Evolutionary conservation across 2,113 vertebrate species (phyloP), one percentile per base, ranked within the genome.

Genomic region (Macquaria australasica): DNA sequence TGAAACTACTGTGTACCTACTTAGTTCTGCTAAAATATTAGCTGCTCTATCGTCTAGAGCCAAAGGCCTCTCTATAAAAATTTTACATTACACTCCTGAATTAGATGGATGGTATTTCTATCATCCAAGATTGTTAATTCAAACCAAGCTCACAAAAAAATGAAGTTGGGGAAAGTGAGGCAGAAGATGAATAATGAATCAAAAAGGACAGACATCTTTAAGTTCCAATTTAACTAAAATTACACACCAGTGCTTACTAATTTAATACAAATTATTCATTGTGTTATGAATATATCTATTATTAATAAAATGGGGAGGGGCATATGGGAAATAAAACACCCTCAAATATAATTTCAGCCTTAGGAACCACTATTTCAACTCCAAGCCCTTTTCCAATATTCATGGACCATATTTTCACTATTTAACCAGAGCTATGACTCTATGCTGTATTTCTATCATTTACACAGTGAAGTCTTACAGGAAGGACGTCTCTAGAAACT

Each of bases 181-280:
- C 15, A 23, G 77, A 69, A 64, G 23, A 80, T 88, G 76, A 92
- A 93, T 90, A 79, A 88, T 90, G 63, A 53, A 88, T 85, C 79
- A 77, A 77, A 83, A 83, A 63, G 69, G 68, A 88, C 51, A 72
- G 56, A 83, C 63, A 71, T 67, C 59, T 83, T 37, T 50, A 88
- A 85, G 59, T 83, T 81, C 75, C 53, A 88, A 91, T 93, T 90
- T 59, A 77, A 69, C 55, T 56, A 45, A 80, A 79, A 85, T 88
- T 62, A 76, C 77, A 81, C 31, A 56, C n/a, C 63, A 86, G 77
- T 66, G 39, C 79, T 78, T 60, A 87, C 70, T 82, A 84, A 88
- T 90, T 85, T 77, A 68, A 45, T 70, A 87, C 58, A 83, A 88
- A 87, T 90, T 83, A 91, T 94, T 92, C 75, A 91, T 84, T 83